Percentiles rank a stretch among this genome's conserved stretches.
Conservation (phyloP, 2,113 vertebrate genomes). For the Colius striatus region DNA sequence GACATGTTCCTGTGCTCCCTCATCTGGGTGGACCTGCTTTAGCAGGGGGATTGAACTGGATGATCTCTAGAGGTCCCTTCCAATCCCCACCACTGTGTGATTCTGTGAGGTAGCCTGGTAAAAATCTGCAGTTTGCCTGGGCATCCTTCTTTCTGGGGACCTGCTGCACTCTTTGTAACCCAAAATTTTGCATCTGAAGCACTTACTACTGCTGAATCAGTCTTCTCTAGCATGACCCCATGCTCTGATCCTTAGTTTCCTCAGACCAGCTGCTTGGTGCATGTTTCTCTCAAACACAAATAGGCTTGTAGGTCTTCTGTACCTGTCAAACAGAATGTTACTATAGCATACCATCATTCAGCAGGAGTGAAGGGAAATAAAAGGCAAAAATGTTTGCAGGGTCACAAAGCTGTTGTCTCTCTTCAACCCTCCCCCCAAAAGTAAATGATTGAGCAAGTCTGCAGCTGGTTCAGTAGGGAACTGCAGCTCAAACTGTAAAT, state of each 20-base stretch:
- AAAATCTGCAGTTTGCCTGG: neutral
- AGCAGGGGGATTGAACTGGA: too few species aligned
- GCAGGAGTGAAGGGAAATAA: neutral
- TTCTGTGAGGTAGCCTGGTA: neutral
- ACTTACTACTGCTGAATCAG: neutral
- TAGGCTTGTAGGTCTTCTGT: neutral
- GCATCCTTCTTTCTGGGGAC: neutral
- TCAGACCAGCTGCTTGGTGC: neutral
- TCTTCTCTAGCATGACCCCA: neutral
- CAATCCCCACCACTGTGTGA: too few species aligned
- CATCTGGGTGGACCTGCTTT: too few species aligned
- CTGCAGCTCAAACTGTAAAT: slow-evolving; percentile 2
- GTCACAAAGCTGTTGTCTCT: neutral
- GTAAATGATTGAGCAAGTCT: neutral
- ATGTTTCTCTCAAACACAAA: neutral
- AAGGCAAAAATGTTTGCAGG: neutral
- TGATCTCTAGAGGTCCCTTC: too few species aligned
- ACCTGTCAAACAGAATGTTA: neutral
- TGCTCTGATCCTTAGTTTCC: neutral
- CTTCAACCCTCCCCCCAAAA: neutral
- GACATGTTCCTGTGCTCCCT: too few species aligned
- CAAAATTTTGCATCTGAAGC: neutral
- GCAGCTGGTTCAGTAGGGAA: neutral
- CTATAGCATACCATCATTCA: neutral
- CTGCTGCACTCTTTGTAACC: neutral